Conservation (phyloP, 1,140 invertebrate genomes). For the Ptiloglossa arizonensis region DNA sequence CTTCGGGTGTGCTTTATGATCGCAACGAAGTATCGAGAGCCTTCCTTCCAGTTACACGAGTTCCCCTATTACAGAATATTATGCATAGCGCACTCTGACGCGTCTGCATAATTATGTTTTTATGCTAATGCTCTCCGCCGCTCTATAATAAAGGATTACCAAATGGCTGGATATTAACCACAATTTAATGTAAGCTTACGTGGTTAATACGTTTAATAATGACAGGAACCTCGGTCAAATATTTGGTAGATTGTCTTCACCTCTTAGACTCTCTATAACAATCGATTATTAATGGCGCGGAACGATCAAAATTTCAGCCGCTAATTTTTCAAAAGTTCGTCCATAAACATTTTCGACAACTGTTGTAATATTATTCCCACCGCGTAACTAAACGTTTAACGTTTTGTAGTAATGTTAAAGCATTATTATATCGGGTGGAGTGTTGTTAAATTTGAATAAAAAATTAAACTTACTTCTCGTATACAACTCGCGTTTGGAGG, state of each 20-base stretch:
- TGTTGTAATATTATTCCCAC: no score
- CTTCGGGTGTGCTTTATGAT: background rate
- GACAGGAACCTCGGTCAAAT: slow-evolving; percentile 12
- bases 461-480: no score
- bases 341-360: no score
- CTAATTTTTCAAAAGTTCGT: no score
- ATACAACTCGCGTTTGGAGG: no score
- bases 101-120: slow-evolving; percentile 63
- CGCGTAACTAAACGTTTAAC: no score
- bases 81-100: slow-evolving; percentile 49
- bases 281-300: background rate
- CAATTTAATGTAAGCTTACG: slow-evolving; percentile 49
- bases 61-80: slow-evolving; percentile 56
- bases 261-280: background rate
- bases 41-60: slow-evolving; percentile 37
- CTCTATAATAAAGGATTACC: slow-evolving; percentile 64
- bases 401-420: no score
- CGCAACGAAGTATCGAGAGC: slow-evolving; percentile 46
- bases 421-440: no score
- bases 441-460: no score
- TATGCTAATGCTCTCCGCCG: slow-evolving; percentile 62
- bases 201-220: slow-evolving; percentile 52
- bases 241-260: background rate
- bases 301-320: no score
- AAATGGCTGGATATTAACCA: slow-evolving; percentile 59